Evolutionary conservation across 2,113 vertebrate species (phyloP).

Genomic region (Muntiacus muntjak): DNA sequence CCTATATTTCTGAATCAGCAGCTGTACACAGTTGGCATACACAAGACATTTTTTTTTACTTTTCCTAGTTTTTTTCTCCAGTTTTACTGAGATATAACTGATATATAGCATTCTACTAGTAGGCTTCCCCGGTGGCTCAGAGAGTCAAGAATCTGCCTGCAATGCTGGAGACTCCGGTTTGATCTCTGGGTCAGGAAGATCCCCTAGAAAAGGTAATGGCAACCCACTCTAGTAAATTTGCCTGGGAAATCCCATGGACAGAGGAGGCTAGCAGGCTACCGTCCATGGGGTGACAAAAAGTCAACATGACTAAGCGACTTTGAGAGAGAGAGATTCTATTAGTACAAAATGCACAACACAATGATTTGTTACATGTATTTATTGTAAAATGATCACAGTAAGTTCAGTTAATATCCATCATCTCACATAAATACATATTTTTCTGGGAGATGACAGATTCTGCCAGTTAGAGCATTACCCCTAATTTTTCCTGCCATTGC

Average conservation of each 20-base stretch:
- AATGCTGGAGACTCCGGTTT: background rate
- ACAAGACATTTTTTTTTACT: background rate
- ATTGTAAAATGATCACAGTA: background rate
- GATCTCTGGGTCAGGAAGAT: background rate
- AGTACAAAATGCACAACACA: background rate
- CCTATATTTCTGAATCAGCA: slow-evolving; percentile 36
- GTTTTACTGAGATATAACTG: background rate
- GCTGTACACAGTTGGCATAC: slow-evolving; percentile 33
- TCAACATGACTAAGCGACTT: background rate
- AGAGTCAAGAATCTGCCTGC: background rate
- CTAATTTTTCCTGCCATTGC: background rate
- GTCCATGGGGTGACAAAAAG: background rate
- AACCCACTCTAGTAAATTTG: background rate
- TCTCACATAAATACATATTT: background rate
- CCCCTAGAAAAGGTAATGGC: background rate
- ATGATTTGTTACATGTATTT: background rate
- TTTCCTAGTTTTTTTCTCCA: background rate
- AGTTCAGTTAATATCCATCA: background rate
- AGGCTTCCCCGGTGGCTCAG: background rate
- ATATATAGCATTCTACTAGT: background rate
- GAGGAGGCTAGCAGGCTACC: background rate
- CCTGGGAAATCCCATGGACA: background rate
- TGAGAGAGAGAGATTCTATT: background rate
- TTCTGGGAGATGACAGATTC: slow-evolving; percentile 5
- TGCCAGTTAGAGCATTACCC: background rate